phyloP scores from a whole-genome alignment of 2,888 invertebrate species.

The Cyrtodaria siliqua region DNA sequence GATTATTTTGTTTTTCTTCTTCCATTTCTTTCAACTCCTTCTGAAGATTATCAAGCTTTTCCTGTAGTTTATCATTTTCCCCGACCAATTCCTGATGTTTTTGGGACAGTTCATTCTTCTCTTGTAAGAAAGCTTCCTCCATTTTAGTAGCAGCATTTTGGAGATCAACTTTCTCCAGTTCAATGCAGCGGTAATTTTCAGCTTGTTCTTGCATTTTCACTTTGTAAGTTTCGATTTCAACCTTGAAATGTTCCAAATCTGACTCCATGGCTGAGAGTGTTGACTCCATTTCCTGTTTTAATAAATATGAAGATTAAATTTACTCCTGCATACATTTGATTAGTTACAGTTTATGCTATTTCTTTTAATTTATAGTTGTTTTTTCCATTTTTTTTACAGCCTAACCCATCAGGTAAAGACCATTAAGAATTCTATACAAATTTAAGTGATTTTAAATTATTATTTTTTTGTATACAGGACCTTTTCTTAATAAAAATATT shows the following conservation, averaged over 20 bases:
- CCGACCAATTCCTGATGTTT: constrained; percentile 23
- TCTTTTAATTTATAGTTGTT: too few relatives aligned
- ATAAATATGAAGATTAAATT: too few relatives aligned
- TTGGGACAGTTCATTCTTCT: constrained; percentile 3
- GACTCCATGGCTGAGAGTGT: constrained; percentile 20
- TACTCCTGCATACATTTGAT: too few relatives aligned
- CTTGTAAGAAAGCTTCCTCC: background rate
- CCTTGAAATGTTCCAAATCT: constrained; percentile 39
- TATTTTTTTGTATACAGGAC: too few relatives aligned
- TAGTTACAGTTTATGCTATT: too few relatives aligned
- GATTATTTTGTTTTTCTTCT: constrained; percentile 30
- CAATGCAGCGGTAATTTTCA: constrained; percentile 33
- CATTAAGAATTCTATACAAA: too few relatives aligned
- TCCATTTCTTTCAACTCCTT: constrained; percentile 5
- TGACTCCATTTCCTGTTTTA: constrained; percentile 11
- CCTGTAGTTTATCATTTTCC: constrained; percentile 17
- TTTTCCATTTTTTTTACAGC: too few relatives aligned
- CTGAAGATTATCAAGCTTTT: constrained; percentile 22
- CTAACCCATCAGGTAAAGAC: too few relatives aligned
- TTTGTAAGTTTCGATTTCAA: constrained; percentile 35
- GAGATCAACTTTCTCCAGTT: constrained; percentile 50
- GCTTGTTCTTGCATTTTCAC: constrained; percentile 41
- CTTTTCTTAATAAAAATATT: too few relatives aligned
- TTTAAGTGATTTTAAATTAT: too few relatives aligned
- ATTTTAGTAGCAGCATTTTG: background rate